Base-by-base conservation (phyloP, 2,888 invertebrate genomes). In the Scelioninae gen. 1 region DNA sequence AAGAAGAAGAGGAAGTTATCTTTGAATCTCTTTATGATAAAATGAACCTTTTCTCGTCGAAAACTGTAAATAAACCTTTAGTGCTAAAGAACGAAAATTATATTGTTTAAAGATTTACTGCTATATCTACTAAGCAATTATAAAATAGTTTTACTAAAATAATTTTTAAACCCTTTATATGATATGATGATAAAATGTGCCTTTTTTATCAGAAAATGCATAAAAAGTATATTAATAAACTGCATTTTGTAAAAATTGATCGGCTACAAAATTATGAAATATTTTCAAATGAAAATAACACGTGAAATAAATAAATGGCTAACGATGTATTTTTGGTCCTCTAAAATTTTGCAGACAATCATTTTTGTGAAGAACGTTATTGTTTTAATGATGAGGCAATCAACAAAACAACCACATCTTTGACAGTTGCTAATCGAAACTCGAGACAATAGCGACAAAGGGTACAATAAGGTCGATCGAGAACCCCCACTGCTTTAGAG, bases 401-500 rank as follows among this genome's bases (percentile, higher is more conserved):
- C 80, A 76, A 83, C 77, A 83, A 80, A 80, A 76, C 72, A 72
- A 83, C 80, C 83, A 77, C 76, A 80, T 80, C 83, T 77, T 83
- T 80, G 83, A 83, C 83, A 83, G 80, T 82, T 82, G 82, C 82
- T 82, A 72, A 82, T 82, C 72, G 82, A 82, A 82, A 76, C 76
- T 82, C 75, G 51, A 82, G 85, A 83, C 80, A 81, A 84, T 83
- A 80, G 74, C 75, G 80, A 82, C 85, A 85, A 85, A 85, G 81
- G 83, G 81, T 83, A 79, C 83, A 76, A 79, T 79, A 76, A 83
- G 76, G 83, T 83, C 76, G 83, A 80, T 83, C 66, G 68, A 79
- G 80, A 76, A 23, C 75, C 79, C 83, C 88, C 86, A 85, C 86
- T 88, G 88, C 85, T 88, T 86, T 86, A 85, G 86, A 86, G 87